Conservation (phyloP, 2,113 vertebrate species). For the Muntiacus reevesi region DNA sequence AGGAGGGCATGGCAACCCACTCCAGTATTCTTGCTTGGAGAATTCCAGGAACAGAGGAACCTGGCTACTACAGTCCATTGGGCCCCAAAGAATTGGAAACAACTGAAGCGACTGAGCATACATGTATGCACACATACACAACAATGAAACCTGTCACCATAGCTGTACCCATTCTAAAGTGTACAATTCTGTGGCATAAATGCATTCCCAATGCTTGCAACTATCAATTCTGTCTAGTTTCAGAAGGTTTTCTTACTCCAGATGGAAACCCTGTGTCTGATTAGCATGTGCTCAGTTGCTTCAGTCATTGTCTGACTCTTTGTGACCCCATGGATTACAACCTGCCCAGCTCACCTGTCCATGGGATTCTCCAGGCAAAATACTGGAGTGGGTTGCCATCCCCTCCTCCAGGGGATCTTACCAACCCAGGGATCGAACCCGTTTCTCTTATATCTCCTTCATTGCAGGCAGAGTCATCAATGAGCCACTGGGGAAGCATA, state of each 20-base stretch:
- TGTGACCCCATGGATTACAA: not conserved
- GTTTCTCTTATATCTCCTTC: not conserved
- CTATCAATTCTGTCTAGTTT: not conserved
- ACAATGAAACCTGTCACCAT: not conserved
- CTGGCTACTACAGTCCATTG: not conserved
- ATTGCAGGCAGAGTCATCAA: not conserved
- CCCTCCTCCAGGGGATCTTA: not conserved
- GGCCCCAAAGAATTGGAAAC: not conserved
- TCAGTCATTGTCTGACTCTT: not conserved
- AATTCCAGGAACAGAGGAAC: not conserved
- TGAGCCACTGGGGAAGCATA: not conserved
- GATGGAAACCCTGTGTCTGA: not conserved
- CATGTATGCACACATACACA: not conserved
- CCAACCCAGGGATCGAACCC: not conserved
- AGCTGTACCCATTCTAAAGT: not conserved
- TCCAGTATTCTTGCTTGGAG: not conserved
- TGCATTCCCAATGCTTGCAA: not conserved
- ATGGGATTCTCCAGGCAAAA: not conserved
- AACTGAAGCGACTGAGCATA: not conserved
- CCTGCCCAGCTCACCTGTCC: not conserved
- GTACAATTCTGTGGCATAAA: not conserved
- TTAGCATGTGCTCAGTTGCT: not conserved
- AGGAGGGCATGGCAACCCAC: not conserved
- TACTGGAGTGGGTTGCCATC: not conserved
- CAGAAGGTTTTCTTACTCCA: not conserved